Evolutionary conservation across 2,888 invertebrate species (phyloP), one percentile per base, ranked within the genome.

Genomic region (Tipula unca): DNA sequence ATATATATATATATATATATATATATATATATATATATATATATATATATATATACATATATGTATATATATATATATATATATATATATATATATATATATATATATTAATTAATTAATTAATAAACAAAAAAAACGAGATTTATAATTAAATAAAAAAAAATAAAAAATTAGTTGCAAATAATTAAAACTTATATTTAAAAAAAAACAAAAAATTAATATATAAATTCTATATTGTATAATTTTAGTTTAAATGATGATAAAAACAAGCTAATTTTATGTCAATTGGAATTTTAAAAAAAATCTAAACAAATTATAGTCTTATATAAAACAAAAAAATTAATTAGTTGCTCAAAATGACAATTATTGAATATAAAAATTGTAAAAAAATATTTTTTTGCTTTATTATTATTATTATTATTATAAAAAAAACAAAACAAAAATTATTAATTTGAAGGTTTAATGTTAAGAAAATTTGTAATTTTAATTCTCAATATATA

Each of bases 221-320:
- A 69, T 69, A 69, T 25, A 69, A 69, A 69, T 69, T 69, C 69
- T 69, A 69, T 25, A 69, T 69, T 69, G 69, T 69, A 69, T 69
- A 69, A 69, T 69, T 69, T 69, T 69, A 69, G 69, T 69, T 69
- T 69, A 69, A 69, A 69, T 69, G 25, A 69, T 69, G 69, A 69
- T 69, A 69, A 69, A 69, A 69, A 69, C 25, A 69, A 69, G 69
- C 69, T 69, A 69, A 69, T 69, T 69, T 69, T 69, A 69, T 69
- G 69, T 69, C 69, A 69, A 69, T 69, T 69, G 69, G 69, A 69
- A 69, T 25, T 69, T 10, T 25, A 69, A 69, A 20, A 48, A 48
- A 48, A 48, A 39, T 10, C 4, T 39, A 39, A 39, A 39, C 39
- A 39, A 48, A 48, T 48, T 48, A 48, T 48, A 48, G 48, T 48